phyloP scores from a whole-genome alignment of 2,797 vertebrate genomes.

The Percopsis omiscomaycus region DNA sequence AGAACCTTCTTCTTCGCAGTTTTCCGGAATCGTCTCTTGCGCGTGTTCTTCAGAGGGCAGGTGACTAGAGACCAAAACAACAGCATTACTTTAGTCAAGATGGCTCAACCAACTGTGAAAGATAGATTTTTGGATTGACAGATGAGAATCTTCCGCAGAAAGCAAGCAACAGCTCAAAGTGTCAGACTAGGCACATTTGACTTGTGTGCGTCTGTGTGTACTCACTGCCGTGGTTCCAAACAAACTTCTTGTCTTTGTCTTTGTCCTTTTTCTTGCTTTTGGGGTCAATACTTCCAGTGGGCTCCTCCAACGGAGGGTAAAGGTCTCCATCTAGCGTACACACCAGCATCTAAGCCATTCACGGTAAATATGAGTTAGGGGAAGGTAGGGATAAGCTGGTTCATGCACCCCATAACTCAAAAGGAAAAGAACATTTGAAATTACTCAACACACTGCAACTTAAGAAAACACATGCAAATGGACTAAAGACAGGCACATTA shows the following conservation, averaged over 20 bases:
- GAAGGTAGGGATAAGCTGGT: neutral
- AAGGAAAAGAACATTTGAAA: too few relatives aligned
- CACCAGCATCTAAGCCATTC: conserved; percentile 88
- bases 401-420: too few relatives aligned
- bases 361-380: neutral
- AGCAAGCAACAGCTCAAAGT: neutral
- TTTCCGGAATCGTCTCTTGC: conserved; percentile 92
- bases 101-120: conserved; percentile 17
- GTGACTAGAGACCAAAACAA: conserved; percentile 82
- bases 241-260: conserved; percentile 96
- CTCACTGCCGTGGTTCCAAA: conserved; percentile 97
- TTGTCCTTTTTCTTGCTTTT: conserved; percentile 97
- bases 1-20: conserved; percentile 91
- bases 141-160: conserved; percentile 18
- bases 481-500: too few relatives aligned
- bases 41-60: conserved; percentile 91
- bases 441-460: too few relatives aligned
- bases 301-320: conserved; percentile 93
- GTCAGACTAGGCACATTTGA: conserved; percentile 4
- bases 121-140: conserved; percentile 11
- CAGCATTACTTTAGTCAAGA: conserved; percentile 40
- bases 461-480: too few relatives aligned
- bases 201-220: conserved; percentile 11
- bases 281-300: conserved; percentile 85
- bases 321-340: conserved; percentile 95